A percentile compares a stretch with the other conserved stretches of the same genome.
Evolutionary conservation across 2,113 vertebrate genomes (phyloP).

Genomic region (Copsychus sechellarum): DNA sequence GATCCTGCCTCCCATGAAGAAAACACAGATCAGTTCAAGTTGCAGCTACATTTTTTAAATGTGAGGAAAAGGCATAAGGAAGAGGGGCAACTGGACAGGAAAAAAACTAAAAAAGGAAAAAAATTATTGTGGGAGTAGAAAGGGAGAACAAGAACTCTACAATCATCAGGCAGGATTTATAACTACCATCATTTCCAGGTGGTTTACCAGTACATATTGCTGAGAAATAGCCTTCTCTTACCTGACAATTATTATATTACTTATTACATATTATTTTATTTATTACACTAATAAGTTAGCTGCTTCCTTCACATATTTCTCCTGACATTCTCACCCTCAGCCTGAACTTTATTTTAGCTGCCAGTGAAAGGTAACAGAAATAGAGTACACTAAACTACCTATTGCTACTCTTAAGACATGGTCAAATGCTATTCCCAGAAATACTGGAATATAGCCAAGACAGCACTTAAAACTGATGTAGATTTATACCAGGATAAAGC

Average conservation of each 20-base stretch:
- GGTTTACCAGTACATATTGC: neutral
- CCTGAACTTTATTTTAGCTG: neutral
- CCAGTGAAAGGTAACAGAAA: neutral
- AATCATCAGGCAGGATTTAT: neutral
- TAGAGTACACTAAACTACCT: neutral
- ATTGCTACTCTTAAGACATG: neutral
- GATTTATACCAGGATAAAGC: neutral
- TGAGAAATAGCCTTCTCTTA: neutral
- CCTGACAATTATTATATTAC: neutral
- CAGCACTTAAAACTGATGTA: neutral
- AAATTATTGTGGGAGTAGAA: fast-evolving
- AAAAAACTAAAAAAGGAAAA: neutral
- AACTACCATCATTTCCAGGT: neutral
- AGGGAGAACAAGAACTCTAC: neutral
- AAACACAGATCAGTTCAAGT: neutral
- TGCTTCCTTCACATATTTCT: neutral
- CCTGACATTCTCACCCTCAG: neutral
- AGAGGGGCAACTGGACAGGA: neutral
- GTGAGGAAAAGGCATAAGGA: neutral
- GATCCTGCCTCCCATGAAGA: neutral
- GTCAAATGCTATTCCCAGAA: neutral
- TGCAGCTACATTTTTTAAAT: neutral
- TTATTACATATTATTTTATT: neutral
- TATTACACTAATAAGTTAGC: neutral
- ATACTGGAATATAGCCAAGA: neutral